Percentiles rank a stretch among this genome's conserved stretches.
These are phyloP conservation scores for Fistularia commersonii DNA, from an alignment of 2,797 vertebrate genomes.

Conservation along the genomic window DNA sequence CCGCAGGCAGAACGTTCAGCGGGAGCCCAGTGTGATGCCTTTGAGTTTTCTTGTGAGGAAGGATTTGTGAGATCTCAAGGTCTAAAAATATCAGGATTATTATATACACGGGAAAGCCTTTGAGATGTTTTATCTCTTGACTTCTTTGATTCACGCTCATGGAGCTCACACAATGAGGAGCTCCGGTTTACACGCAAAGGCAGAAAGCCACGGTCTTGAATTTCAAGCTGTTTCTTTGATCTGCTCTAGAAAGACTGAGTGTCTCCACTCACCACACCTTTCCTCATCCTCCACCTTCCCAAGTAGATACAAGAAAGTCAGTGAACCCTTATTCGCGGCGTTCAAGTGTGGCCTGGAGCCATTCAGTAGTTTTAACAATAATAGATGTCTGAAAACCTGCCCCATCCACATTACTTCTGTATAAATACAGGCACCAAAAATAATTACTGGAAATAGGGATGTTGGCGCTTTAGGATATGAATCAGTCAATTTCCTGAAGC, in stretches of 20 bases:
- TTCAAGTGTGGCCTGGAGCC: conserved; percentile 18
- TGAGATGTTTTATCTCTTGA: conserved; percentile 47
- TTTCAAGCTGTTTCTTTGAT: conserved; percentile 41
- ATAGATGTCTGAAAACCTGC: conserved; percentile 17
- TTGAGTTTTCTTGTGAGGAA: conserved; percentile 59
- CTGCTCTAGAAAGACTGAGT: conserved; percentile 8
- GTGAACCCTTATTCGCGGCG: no score
- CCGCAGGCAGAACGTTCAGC: neutral
- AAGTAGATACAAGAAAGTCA: neutral
- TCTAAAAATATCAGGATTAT: conserved; percentile 56
- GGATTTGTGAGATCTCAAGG: conserved; percentile 51
- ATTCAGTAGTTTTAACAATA: conserved; percentile 20
- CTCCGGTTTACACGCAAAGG: conserved; percentile 26
- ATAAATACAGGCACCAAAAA: conserved; percentile 71
- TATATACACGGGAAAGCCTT: conserved; percentile 34
- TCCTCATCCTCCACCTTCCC: conserved; percentile 13
- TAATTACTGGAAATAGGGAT: conserved; percentile 68
- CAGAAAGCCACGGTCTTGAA: conserved; percentile 20
- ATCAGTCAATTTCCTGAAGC: conserved; percentile 68
- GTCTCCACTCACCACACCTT: conserved; percentile 8
- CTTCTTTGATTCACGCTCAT: conserved; percentile 51
- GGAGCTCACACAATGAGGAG: conserved; percentile 38
- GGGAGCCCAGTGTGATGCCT: conserved; percentile 40
- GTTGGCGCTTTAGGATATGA: conserved; percentile 68
- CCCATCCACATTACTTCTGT: conserved; percentile 39